Evolutionary conservation across 2,888 invertebrate species (phyloP).

Genomic region (Tachina grossa): DNA sequence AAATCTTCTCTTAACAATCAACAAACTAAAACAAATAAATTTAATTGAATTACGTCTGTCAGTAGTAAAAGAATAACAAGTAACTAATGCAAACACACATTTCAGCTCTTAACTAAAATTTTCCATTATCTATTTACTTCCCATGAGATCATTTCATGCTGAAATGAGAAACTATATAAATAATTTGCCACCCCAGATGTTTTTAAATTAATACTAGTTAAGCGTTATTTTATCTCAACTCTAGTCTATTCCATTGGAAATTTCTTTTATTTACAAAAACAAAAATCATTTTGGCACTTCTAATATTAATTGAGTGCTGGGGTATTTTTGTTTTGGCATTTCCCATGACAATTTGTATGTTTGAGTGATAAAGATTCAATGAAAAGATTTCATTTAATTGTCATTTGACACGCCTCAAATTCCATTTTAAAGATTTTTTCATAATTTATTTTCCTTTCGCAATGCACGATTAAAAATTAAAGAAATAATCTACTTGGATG

Average conservation of each 20-base stretch:
- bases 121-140: constrained; percentile 33
- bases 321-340: constrained; percentile 58
- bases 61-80: neutral
- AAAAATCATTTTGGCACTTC: constrained; percentile 31
- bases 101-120: constrained; percentile 2
- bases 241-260: neutral
- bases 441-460: constrained; percentile 37
- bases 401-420: constrained; percentile 52
- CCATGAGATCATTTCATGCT: constrained; percentile 56
- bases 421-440: neutral
- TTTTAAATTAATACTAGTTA: constrained; percentile 49
- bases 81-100: neutral
- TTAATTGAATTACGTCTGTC: neutral
- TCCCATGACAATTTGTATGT: constrained; percentile 65
- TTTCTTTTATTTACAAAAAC: constrained; percentile 1
- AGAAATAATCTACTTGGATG: neutral
- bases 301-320: constrained; percentile 17
- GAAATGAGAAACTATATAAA: neutral
- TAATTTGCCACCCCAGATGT: constrained; percentile 53
- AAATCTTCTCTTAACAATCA: neutral
- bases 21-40: neutral
- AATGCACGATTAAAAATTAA: constrained; percentile 30
- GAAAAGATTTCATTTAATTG: constrained; percentile 38
- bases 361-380: constrained; percentile 13
- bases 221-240: constrained; percentile 46